Conservation (phyloP, 2,888 invertebrate species). For the Hydrotaea diabolus region DNA sequence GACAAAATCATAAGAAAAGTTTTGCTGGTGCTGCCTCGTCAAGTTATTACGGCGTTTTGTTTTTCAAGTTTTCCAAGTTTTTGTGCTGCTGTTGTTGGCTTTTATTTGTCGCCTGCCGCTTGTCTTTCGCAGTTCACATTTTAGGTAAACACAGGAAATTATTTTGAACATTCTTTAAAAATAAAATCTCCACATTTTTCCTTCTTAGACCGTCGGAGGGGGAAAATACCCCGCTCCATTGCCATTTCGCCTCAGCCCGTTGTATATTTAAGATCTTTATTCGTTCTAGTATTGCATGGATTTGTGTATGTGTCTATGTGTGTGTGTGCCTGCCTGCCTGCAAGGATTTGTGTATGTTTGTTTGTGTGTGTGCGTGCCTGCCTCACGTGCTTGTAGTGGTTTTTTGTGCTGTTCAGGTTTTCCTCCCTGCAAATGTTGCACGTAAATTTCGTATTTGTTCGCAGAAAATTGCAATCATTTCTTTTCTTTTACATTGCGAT, state of each 20-base stretch:
- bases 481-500: neutral
- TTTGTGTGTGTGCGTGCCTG: neutral
- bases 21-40: neutral
- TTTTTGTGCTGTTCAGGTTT: neutral
- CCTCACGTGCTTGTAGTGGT: neutral
- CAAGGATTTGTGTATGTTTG: too few species aligned
- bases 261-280: too few species aligned
- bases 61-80: neutral
- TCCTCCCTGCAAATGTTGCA: neutral
- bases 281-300: too few species aligned
- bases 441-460: conserved; percentile 9
- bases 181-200: conserved; percentile 6
- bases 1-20: neutral
- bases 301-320: too few species aligned
- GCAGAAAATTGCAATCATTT: conserved; percentile 5
- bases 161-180: conserved; percentile 13
- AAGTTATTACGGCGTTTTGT: conserved; percentile 1
- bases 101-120: neutral
- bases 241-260: neutral
- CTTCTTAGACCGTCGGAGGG: neutral
- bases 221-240: neutral
- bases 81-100: neutral
- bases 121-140: conserved; percentile 1
- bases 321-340: neutral
- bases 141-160: conserved; percentile 37